phyloP scores from a whole-genome alignment of 2,113 vertebrate genomes.

The Ammodytes marinus region DNA sequence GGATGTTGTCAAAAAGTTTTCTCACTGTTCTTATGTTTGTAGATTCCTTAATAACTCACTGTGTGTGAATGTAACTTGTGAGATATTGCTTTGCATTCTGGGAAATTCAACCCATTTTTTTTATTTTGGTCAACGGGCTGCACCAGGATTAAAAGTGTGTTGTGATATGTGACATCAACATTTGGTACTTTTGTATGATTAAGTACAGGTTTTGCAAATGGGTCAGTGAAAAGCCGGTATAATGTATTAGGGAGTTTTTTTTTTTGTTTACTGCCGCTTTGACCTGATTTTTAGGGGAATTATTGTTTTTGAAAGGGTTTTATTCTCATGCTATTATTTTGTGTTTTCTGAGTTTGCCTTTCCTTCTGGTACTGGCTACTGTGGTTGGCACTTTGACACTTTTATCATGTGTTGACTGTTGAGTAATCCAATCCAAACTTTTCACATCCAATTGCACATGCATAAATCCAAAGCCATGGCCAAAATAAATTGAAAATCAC shows the following conservation, averaged over 20 bases:
- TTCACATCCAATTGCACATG: neutral
- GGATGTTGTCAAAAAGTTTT: constrained; percentile 48
- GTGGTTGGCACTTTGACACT: neutral
- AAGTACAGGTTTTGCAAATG: constrained; percentile 40
- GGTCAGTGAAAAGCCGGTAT: constrained; percentile 24
- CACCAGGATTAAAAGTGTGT: constrained; percentile 49
- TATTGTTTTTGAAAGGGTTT: neutral
- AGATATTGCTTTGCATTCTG: constrained; percentile 53
- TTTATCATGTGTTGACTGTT: neutral
- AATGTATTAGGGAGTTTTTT: neutral
- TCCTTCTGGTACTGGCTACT: neutral
- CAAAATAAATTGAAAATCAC: neutral
- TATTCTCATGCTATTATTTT: neutral
- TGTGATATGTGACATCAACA: constrained; percentile 68
- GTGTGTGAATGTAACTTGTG: constrained; percentile 26
- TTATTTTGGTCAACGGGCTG: constrained; percentile 47
- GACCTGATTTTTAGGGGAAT: neutral
- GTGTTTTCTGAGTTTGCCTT: neutral
- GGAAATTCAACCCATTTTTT: constrained; percentile 30
- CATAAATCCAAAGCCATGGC: neutral
- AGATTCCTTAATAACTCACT: constrained; percentile 48
- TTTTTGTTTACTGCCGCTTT: neutral
- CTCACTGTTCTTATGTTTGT: constrained; percentile 35
- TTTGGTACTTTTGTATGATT: constrained; percentile 9
- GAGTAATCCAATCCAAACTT: neutral